phyloP scores from a whole-genome alignment of 2,888 invertebrate species.

The Plagodis pulveraria region DNA sequence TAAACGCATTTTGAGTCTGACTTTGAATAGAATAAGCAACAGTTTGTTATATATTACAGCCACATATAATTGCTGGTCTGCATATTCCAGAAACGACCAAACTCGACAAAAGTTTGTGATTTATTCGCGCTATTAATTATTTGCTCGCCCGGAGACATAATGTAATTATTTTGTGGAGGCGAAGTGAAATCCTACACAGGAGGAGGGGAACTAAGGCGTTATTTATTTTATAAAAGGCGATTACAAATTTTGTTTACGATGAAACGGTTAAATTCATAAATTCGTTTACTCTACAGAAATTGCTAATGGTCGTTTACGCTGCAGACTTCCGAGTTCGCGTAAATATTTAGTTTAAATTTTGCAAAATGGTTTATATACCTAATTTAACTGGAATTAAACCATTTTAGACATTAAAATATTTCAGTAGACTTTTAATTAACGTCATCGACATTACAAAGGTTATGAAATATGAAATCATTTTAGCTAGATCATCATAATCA shows the following conservation, averaged over 20 bases:
- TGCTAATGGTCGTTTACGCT: constrained; percentile 4
- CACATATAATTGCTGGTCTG: constrained; percentile 14
- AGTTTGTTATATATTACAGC: background rate
- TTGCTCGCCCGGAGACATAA: constrained; percentile 63
- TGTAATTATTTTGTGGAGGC: constrained; percentile 68
- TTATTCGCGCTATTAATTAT: constrained; percentile 71
- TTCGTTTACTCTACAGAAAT: constrained; percentile 11
- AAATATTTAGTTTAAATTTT: constrained; percentile 9
- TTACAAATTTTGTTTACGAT: constrained; percentile 29
- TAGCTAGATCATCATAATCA: too few species aligned
- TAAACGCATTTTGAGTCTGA: too few species aligned
- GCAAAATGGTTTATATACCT: background rate
- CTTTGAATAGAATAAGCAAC: background rate
- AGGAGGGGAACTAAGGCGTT: constrained; percentile 27
- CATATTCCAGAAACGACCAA: constrained; percentile 47
- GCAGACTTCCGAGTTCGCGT: constrained; percentile 9
- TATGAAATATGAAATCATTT: too few species aligned
- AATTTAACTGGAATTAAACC: too few species aligned
- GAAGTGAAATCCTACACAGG: constrained; percentile 52
- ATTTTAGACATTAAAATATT: too few species aligned
- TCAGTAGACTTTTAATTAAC: too few species aligned
- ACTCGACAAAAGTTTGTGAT: constrained; percentile 69
- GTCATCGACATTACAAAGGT: too few species aligned
- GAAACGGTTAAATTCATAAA: constrained; percentile 22
- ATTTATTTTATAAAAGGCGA: constrained; percentile 33